A percentile compares a stretch with the other conserved stretches of the same genome.
These are phyloP conservation scores for Pedicia rivosa DNA, from an alignment of 2,888 invertebrate species.

Conservation along the genomic window DNA sequence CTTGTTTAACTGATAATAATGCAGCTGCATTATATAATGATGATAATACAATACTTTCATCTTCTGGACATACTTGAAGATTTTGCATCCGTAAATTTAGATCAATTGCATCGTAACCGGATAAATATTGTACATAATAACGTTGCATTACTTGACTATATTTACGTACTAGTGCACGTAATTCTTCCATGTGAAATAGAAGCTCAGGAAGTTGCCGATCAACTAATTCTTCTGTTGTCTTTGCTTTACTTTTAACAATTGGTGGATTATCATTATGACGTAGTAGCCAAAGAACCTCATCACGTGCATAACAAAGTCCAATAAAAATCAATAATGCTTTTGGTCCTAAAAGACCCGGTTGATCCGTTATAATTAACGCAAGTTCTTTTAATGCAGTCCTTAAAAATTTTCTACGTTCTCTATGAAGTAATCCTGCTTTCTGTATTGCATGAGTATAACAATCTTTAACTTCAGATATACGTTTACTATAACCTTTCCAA, in stretches of 20 bases:
- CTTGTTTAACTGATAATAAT: conserved; percentile 78
- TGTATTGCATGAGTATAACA: conserved; percentile 80
- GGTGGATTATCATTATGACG: conserved; percentile 95
- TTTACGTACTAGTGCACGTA: conserved; percentile 84
- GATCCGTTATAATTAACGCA: conserved; percentile 88
- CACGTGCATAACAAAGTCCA: conserved; percentile 86
- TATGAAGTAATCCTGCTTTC: conserved; percentile 79
- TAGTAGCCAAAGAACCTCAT: conserved; percentile 94
- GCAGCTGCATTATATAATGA: conserved; percentile 82
- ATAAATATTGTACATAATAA: conserved; percentile 93
- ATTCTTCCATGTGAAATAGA: conserved; percentile 94
- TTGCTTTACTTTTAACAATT: conserved; percentile 65
- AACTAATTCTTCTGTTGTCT: conserved; percentile 81
- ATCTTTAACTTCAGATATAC: conserved; percentile 91
- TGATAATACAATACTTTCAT: conserved; percentile 86
- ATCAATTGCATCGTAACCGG: conserved; percentile 89
- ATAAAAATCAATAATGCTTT: conserved; percentile 94
- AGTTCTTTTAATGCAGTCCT: conserved; percentile 91
- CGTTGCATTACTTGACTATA: conserved; percentile 95
- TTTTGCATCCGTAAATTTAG: conserved; percentile 75
- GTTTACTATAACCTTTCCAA: conserved; percentile 85
- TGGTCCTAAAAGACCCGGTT: conserved; percentile 93
- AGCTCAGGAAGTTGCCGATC: conserved; percentile 94
- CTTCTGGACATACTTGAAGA: conserved; percentile 75
- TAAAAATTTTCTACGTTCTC: conserved; percentile 91